Evolutionary conservation across 2,888 invertebrate species (phyloP).

Genomic region (Hirtodrosophila histrioides): DNA sequence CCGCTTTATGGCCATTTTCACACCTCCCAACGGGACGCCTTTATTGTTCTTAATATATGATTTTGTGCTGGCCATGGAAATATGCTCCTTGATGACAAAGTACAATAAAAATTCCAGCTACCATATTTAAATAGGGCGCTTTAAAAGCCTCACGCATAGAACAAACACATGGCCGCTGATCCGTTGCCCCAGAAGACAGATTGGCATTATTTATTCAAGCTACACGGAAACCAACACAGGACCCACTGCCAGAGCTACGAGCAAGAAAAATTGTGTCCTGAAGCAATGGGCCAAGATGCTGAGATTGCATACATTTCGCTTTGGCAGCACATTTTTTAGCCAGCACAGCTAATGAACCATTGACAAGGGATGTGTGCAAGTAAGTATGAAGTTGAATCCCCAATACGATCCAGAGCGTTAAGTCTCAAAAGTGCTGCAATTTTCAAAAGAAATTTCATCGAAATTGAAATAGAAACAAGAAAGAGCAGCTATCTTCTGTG

Average conservation of each 20-base stretch:
- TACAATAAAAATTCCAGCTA: constrained; percentile 24
- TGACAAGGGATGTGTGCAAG: constrained; percentile 42
- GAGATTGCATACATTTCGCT: constrained; percentile 77
- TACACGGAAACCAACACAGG: constrained; percentile 30
- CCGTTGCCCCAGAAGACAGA: constrained; percentile 60
- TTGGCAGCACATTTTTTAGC: constrained; percentile 73
- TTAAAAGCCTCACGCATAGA: constrained; percentile 29
- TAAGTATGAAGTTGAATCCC: constrained; percentile 30
- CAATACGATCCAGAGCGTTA: constrained; percentile 13
- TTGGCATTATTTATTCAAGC: constrained; percentile 77
- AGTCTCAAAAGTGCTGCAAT: constrained; percentile 43
- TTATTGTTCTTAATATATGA: constrained; percentile 33
- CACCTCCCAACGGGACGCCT: constrained; percentile 36
- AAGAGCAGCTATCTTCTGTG: too few species aligned
- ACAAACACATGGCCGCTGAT: constrained; percentile 46
- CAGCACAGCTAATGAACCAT: constrained; percentile 72
- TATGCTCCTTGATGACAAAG: constrained; percentile 28
- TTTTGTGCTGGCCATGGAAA: too few species aligned
- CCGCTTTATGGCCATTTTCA: constrained; percentile 20
- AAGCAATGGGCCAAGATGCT: constrained; percentile 48
- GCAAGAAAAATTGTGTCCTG: constrained; percentile 45
- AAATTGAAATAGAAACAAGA: neutral
- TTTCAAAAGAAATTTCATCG: constrained; percentile 16
- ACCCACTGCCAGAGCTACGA: constrained; percentile 3
- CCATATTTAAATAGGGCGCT: constrained; percentile 28